phyloP scores from a whole-genome alignment of 2,888 invertebrate species.

The Steinernema carpocapsae region DNA sequence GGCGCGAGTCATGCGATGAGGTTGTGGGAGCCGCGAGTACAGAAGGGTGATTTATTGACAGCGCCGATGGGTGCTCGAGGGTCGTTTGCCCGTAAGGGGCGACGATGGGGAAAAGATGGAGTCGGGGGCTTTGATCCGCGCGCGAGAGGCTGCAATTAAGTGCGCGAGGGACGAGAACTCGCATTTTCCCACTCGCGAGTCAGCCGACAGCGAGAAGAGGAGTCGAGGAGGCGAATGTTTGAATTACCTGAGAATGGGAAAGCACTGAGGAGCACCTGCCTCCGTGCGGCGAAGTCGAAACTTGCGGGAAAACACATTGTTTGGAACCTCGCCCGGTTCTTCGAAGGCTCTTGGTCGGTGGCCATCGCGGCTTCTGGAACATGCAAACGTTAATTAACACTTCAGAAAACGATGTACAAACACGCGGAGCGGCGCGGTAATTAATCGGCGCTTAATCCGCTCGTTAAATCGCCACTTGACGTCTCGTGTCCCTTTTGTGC shows the following conservation, averaged over 20 bases:
- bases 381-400: slow-evolving; percentile 3
- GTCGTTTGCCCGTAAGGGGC: slow-evolving; percentile 32
- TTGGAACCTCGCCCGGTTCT: not conserved
- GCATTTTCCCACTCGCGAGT: slow-evolving; percentile 24
- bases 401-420: slow-evolving; percentile 18
- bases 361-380: not conserved
- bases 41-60: slow-evolving; percentile 29
- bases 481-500: slow-evolving; percentile 23
- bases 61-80: not conserved
- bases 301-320: not conserved
- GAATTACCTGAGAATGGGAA: slow-evolving; percentile 34
- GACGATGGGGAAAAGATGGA: slow-evolving; percentile 17
- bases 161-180: slow-evolving; percentile 12
- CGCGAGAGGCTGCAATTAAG: slow-evolving; percentile 31
- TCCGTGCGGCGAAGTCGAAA: not conserved
- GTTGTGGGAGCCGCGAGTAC: slow-evolving; percentile 13
- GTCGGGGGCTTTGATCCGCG: slow-evolving; percentile 32
- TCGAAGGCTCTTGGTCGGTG: not conserved
- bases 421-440: slow-evolving; percentile 14
- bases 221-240: not conserved
- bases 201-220: slow-evolving; percentile 7
- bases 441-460: slow-evolving; percentile 20
- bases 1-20: slow-evolving; percentile 1
- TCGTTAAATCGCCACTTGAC: slow-evolving; percentile 28
- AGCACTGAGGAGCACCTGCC: slow-evolving; percentile 4